Percentiles rank a stretch among this genome's conserved stretches.
These are phyloP conservation scores for Tupiocoris notatus DNA, from an alignment of 2,888 invertebrate species.

Conservation along the genomic window DNA sequence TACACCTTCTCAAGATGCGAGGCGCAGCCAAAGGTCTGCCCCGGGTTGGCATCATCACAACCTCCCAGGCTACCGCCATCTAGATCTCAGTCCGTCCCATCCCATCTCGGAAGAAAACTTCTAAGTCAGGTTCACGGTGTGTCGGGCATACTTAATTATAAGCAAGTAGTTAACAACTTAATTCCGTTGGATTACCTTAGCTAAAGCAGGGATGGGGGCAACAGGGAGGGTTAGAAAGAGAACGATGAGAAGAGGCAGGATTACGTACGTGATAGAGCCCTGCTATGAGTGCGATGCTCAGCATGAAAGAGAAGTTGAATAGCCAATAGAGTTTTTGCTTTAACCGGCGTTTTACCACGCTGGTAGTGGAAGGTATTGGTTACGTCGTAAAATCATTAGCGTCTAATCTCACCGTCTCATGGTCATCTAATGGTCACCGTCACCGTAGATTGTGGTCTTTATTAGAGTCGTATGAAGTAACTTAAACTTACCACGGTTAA, in stretches of 20 bases:
- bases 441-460: no score
- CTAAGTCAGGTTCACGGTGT: constrained; percentile 34
- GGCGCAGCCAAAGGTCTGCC: constrained; percentile 22
- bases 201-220: not conserved
- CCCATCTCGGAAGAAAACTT: constrained; percentile 16
- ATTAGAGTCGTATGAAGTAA: no score
- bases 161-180: constrained; percentile 44
- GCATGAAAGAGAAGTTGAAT: no score
- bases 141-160: constrained; percentile 42
- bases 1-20: constrained; percentile 35
- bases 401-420: no score
- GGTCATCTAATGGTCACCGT: no score
- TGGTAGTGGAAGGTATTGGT: no score
- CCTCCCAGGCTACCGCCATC: not conserved
- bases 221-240: not conserved
- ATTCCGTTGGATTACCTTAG: constrained; percentile 37
- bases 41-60: not conserved
- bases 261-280: not conserved
- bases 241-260: not conserved
- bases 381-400: no score
- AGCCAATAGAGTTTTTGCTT: no score
- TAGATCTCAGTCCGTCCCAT: not conserved
- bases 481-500: no score
- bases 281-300: no score
- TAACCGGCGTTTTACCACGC: no score